Conservation (phyloP, 2,888 invertebrate genomes). For the Nymphalis polychloros region DNA sequence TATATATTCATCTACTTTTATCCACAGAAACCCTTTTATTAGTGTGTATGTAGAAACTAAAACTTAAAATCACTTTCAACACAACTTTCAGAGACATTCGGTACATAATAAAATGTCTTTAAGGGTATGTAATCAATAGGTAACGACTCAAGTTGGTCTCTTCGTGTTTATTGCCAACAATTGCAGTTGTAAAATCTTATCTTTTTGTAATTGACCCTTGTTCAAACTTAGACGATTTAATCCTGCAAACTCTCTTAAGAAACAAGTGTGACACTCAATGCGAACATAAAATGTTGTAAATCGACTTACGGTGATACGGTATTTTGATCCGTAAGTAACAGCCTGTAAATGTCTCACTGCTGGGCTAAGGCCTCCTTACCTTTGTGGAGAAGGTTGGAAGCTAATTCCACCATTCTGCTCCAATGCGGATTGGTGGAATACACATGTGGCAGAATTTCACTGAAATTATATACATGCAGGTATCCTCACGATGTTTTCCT, state of each 20-base stretch:
- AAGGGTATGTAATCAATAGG: slow-evolving; percentile 18
- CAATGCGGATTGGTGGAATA: too few relatives aligned
- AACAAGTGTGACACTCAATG: too few relatives aligned
- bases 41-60: slow-evolving; percentile 2
- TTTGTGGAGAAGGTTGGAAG: too few relatives aligned
- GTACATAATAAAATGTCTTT: slow-evolving; percentile 20
- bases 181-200: slow-evolving; percentile 16
- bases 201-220: slow-evolving; percentile 19
- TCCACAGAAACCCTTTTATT: neutral
- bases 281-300: too few relatives aligned
- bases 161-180: slow-evolving; percentile 9
- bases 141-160: slow-evolving; percentile 15
- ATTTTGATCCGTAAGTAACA: too few relatives aligned
- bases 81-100: neutral
- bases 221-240: slow-evolving; percentile 19
- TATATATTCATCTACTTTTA: neutral
- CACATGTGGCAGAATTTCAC: too few relatives aligned
- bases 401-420: too few relatives aligned
- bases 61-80: slow-evolving; percentile 16
- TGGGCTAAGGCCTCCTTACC: too few relatives aligned
- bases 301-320: too few relatives aligned
- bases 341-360: too few relatives aligned
- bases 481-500: too few relatives aligned
- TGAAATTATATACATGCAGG: too few relatives aligned
- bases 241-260: neutral